Conservation (phyloP, 2,888 invertebrate species). For the Tenthredo amoena region DNA sequence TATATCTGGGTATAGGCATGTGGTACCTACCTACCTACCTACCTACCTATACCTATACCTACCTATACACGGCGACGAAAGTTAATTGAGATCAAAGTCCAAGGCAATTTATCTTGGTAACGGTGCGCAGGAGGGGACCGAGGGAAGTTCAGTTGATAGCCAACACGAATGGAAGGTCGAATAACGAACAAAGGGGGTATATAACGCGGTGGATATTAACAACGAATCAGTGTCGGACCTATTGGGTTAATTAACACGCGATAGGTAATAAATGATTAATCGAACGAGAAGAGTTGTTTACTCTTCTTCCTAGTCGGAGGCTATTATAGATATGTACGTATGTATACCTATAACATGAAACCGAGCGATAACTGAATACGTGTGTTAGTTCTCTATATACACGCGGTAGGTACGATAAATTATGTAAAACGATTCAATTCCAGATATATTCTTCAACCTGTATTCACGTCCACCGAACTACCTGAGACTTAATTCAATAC, state of each 20-base stretch:
- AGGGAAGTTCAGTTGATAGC: not conserved
- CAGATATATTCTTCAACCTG: not conserved
- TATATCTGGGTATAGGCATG: not conserved
- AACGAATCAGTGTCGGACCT: conserved; percentile 15
- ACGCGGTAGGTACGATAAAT: not conserved
- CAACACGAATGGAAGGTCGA: not conserved
- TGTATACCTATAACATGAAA: no score
- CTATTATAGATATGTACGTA: not conserved
- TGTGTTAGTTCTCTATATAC: not conserved
- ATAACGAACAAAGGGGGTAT: not conserved
- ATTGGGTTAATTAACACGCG: conserved; percentile 32
- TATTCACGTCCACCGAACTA: not conserved
- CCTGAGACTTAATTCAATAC: conserved; percentile 14
- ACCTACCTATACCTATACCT: not conserved
- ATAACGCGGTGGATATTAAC: not conserved
- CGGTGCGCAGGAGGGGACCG: not conserved
- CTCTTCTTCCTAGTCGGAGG: not conserved
- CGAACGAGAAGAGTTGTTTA: not conserved
- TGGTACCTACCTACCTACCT: not conserved
- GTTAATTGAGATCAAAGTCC: conserved; percentile 50
- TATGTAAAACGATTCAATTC: conserved; percentile 7
- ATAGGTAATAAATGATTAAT: conserved; percentile 23
- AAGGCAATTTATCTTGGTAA: conserved; percentile 45
- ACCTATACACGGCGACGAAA: conserved; percentile 22
- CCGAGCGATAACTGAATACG: not conserved